Evolutionary conservation across 2,888 invertebrate genomes (phyloP), one percentile per base, ranked within the genome.

Genomic region (Lucinisca nassula): DNA sequence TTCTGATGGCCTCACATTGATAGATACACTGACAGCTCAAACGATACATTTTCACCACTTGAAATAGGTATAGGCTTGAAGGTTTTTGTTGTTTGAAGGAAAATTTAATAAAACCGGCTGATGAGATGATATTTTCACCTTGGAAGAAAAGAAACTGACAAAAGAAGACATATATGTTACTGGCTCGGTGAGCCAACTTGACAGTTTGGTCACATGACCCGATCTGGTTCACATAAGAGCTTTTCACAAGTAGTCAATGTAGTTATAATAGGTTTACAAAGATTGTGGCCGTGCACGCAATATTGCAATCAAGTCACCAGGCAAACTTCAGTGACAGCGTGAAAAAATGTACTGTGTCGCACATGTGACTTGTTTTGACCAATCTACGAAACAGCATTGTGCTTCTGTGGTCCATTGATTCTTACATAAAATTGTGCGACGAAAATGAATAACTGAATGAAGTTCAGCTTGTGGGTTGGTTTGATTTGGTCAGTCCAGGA

Each of bases 221-320:
- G 37, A 24, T 40, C 32, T 49, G 79, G 73, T 80, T 79, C 58
- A 79, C 58, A 51, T 70, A 79, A 81, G 76, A 86, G 85, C 82
- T 88, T 85, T 88, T 87, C 84, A 84, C 82, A 73, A 81, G 73
- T 61, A 73, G 72, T 79, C 82, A 88, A 85, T 84, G 90, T 80
- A 45, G 61, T 82, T 55, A 78, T 88, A 90, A 90, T 90, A 87
- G 88, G 88, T 88, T 85, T 88, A 88, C 81, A 82, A 61, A 72
- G 89, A 86, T 92, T 85, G 83, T 85, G 75, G 70, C 70, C 80
- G 67, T 77, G 75, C 92, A 92, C 92, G 92, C 91, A 90, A 91
- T 80, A 73, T 45, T 67, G 82, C 82, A 82, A 90, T 92, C 91
- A 92, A 84, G 79, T 79, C 79, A 70, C 73, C 80, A 40, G 74